Percentiles rank a stretch among this genome's conserved stretches.
Evolutionary conservation across 2,888 invertebrate genomes (phyloP).

Genomic region (Stenchaetothrips biformis): DNA sequence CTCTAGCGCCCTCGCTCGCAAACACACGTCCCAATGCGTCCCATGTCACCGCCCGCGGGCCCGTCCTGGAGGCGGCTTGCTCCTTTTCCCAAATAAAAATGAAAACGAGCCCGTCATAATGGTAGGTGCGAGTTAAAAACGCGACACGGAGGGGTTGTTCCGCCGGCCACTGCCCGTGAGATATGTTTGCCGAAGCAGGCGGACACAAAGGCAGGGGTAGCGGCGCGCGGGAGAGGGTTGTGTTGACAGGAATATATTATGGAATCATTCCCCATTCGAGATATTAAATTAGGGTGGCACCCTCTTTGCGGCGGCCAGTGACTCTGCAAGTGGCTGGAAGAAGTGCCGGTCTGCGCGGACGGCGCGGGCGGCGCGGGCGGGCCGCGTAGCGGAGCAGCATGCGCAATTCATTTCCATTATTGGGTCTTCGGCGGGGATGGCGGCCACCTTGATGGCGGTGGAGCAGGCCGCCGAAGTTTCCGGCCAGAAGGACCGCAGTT

Average conservation of each 20-base stretch:
- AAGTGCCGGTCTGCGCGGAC: not conserved
- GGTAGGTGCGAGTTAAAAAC: slow-evolving; percentile 15
- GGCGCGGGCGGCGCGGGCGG: not conserved
- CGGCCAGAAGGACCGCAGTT: too few relatives aligned
- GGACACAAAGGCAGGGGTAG: not conserved
- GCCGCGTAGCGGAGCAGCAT: not conserved
- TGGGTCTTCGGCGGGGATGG: too few relatives aligned
- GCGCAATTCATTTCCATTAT: too few relatives aligned
- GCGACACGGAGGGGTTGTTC: slow-evolving; percentile 4
- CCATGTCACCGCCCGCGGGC: too few relatives aligned
- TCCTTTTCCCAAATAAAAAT: slow-evolving; percentile 9
- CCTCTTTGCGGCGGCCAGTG: not conserved
- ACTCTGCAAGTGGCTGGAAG: not conserved
- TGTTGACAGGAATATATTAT: slow-evolving; percentile 19
- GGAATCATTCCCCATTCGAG: slow-evolving; percentile 18
- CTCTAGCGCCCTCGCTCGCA: too few relatives aligned
- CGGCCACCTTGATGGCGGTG: too few relatives aligned
- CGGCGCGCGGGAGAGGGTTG: not conserved
- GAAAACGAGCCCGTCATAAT: not conserved
- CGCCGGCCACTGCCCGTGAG: not conserved
- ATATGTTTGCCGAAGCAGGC: not conserved
- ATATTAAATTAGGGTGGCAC: slow-evolving; percentile 21
- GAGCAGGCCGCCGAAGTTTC: too few relatives aligned
- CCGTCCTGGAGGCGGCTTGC: not conserved
- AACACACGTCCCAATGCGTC: too few relatives aligned